Conservation (phyloP, 2,113 vertebrate species). For the Nycticebus coucang region DNA sequence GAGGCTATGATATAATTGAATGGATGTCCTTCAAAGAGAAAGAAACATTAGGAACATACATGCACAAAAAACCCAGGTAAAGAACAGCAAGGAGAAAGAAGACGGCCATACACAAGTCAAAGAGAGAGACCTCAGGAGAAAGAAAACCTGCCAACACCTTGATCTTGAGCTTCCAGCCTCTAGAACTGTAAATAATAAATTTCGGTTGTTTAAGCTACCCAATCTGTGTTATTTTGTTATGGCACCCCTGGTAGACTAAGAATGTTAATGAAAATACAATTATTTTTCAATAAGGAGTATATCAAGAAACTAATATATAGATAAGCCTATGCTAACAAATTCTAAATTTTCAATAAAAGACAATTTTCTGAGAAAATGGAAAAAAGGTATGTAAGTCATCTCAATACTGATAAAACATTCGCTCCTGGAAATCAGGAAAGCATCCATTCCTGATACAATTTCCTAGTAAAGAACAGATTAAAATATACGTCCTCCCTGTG, state of each 20-base stretch:
- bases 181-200: neutral
- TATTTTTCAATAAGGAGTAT: neutral
- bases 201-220: neutral
- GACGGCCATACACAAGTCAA: neutral
- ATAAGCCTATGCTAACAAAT: neutral
- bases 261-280: neutral
- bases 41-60: neutral
- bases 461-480: neutral
- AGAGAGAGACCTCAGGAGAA: neutral
- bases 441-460: neutral
- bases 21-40: neutral
- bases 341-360: neutral
- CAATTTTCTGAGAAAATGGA: neutral
- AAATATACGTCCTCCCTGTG: neutral
- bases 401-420: neutral
- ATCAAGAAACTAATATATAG: neutral
- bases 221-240: neutral
- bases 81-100: neutral
- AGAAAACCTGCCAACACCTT: neutral
- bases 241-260: neutral
- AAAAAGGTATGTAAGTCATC: neutral
- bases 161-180: neutral
- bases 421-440: neutral
- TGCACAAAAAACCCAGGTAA: neutral
- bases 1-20: neutral